A percentile compares a stretch with the other conserved stretches of the same genome.
These are phyloP conservation scores for Poeciliopsis gracilis DNA, from an alignment of 2,797 vertebrate species.

Conservation along the genomic window DNA sequence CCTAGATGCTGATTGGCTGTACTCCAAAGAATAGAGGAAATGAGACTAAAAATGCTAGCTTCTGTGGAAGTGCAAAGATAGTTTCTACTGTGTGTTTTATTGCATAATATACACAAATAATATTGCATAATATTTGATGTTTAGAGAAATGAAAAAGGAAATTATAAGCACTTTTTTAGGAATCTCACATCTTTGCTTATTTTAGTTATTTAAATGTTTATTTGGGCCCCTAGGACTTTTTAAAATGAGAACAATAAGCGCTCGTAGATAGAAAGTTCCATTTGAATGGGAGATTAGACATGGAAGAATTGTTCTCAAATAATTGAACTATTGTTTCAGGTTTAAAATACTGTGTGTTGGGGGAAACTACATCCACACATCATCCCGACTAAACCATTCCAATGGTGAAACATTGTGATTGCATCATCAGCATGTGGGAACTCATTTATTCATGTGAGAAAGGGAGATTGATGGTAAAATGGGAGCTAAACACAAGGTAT, in stretches of 20 bases:
- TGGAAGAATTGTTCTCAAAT: background rate
- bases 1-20: background rate
- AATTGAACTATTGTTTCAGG: background rate
- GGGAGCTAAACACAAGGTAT: no score
- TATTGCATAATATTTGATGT: no score
- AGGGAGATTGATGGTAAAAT: no score
- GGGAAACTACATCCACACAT: background rate
- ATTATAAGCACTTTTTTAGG: background rate
- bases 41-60: background rate
- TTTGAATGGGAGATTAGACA: background rate
- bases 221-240: background rate
- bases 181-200: background rate
- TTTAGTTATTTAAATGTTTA: background rate
- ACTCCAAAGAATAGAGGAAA: background rate
- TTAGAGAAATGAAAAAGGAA: background rate
- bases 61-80: background rate
- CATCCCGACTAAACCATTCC: background rate
- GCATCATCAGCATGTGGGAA: background rate
- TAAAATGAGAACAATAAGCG: background rate
- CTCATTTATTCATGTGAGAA: background rate
- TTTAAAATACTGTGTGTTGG: background rate
- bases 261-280: background rate
- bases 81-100: background rate
- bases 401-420: background rate
- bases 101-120: no score